These are phyloP conservation scores for Athripsodes cinereus DNA, from an alignment of 2,888 invertebrate species.

Conservation along the genomic window DNA sequence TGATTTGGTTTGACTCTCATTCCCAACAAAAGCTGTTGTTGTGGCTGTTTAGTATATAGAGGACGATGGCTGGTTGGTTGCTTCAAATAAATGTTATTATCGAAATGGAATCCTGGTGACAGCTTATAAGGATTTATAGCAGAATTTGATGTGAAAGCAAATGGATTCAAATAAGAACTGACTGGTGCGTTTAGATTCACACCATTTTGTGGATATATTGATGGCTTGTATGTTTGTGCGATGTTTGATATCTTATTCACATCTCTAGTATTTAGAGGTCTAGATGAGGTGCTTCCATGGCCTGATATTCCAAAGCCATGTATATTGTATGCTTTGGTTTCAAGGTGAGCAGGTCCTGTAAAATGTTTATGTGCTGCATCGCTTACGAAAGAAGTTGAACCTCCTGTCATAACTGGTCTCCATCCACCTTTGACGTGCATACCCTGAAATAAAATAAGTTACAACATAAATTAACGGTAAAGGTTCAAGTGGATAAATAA, in stretches of 20 bases:
- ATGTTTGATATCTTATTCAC: slow-evolving; percentile 42
- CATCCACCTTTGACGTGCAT: slow-evolving; percentile 55
- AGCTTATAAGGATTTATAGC: slow-evolving; percentile 40
- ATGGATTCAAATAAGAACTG: slow-evolving; percentile 45
- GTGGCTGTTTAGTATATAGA: slow-evolving; percentile 38
- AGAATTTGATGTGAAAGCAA: slow-evolving; percentile 35
- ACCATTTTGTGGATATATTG: slow-evolving; percentile 36
- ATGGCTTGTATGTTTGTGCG: slow-evolving; percentile 46
- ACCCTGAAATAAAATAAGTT: slow-evolving; percentile 34
- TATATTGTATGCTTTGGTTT: slow-evolving; percentile 31
- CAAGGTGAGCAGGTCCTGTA: slow-evolving; percentile 12
- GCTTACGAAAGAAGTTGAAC: slow-evolving; percentile 38
- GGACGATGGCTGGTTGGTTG: slow-evolving; percentile 39
- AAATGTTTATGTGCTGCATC: slow-evolving; percentile 17
- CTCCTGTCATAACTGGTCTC: slow-evolving; percentile 50
- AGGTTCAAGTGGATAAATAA: no score
- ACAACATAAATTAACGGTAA: no score
- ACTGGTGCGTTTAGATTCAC: slow-evolving; percentile 41
- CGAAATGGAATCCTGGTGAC: slow-evolving; percentile 19
- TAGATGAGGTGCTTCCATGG: slow-evolving; percentile 40
- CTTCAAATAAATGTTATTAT: slow-evolving; percentile 34
- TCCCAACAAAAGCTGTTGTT: slow-evolving; percentile 20
- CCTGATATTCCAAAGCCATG: slow-evolving; percentile 39
- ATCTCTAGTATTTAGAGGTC: slow-evolving; percentile 41
- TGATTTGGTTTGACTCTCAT: slow-evolving; percentile 37